Conservation (phyloP, 2,797 vertebrate genomes). For the Sorex maritimensis region DNA sequence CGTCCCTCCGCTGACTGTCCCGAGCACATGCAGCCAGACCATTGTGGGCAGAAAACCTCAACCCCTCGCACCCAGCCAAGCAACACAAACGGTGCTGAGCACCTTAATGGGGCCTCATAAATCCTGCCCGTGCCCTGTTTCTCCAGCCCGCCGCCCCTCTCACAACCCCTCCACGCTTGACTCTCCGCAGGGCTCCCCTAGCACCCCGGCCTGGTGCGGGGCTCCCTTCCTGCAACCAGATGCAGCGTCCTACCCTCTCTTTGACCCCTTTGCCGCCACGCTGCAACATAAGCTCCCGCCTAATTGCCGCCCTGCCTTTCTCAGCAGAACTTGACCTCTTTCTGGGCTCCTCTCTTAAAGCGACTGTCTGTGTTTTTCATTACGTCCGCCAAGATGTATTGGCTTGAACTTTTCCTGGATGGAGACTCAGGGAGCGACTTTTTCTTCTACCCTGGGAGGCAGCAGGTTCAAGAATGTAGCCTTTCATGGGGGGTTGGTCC, state of each 20-base stretch:
- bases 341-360: conserved; percentile 83
- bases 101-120: conserved; percentile 39
- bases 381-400: conserved; percentile 79
- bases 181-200: not conserved
- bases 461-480: conserved; percentile 67
- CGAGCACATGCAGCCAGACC: conserved; percentile 23
- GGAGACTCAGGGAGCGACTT: conserved; percentile 56
- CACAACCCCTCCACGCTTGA: not conserved
- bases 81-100: conserved; percentile 24
- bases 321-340: conserved; percentile 86
- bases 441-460: conserved; percentile 64
- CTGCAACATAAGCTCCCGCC: conserved; percentile 80
- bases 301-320: conserved; percentile 84
- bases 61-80: conserved; percentile 28
- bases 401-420: conserved; percentile 80
- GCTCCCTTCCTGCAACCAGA: conserved; percentile 73
- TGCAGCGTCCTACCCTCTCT: conserved; percentile 74
- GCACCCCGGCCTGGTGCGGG: not conserved
- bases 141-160: not conserved
- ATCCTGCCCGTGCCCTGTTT: conserved; percentile 2
- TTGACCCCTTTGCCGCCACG: conserved; percentile 77
- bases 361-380: conserved; percentile 85
- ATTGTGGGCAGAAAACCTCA: not conserved
- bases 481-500: not conserved
- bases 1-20: not conserved